These are phyloP conservation scores for Sarcoramphus papa DNA, from an alignment of 2,797 vertebrate species.

Conservation along the genomic window DNA sequence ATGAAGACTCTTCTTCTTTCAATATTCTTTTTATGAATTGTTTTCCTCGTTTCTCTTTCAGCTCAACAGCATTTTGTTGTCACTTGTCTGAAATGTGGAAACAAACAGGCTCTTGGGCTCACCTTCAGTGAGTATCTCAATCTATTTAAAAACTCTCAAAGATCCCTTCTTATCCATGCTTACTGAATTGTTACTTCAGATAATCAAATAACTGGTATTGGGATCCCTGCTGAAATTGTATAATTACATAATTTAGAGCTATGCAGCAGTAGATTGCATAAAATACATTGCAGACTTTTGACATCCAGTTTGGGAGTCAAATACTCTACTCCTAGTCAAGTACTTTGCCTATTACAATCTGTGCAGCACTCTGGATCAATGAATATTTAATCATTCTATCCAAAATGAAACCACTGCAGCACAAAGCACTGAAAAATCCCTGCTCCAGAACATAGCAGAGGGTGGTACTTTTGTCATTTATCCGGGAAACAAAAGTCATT, in stretches of 20 bases:
- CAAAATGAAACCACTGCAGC: neutral
- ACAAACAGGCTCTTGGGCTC: neutral
- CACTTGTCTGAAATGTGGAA: neutral
- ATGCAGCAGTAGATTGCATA: neutral
- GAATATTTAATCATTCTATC: neutral
- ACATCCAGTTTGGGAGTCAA: neutral
- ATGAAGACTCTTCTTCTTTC: neutral
- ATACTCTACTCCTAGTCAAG: neutral
- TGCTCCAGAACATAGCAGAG: neutral
- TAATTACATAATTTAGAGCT: neutral
- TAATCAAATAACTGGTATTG: neutral
- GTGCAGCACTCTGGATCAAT: neutral
- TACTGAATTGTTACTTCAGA: neutral
- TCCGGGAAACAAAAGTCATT: neutral
- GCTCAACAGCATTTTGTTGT: neutral
- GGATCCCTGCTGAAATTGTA: neutral
- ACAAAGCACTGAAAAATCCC: neutral
- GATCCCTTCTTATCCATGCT: neutral
- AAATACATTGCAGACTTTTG: neutral
- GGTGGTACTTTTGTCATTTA: neutral
- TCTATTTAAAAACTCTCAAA: neutral
- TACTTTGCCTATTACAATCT: neutral
- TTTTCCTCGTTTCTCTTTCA: neutral
- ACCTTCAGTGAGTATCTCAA: neutral
- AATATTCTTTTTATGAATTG: neutral